Percentiles rank a stretch among this genome's conserved stretches.
These are phyloP conservation scores for Chiridota heheva DNA, from an alignment of 35 echinoderm and acorn worm species.

Conservation along the genomic window DNA sequence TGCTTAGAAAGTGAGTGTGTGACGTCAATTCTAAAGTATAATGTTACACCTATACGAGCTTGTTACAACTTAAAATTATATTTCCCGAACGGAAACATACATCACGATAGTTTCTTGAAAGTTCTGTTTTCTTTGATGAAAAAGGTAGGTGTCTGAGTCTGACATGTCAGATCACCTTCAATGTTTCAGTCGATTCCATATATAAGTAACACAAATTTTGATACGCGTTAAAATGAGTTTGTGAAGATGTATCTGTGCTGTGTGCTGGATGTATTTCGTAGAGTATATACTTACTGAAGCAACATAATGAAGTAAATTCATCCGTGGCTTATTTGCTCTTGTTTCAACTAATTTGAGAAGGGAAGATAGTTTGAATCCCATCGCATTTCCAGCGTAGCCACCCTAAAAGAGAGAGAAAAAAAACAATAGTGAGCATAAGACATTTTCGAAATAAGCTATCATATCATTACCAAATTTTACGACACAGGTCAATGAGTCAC, in stretches of 20 bases:
- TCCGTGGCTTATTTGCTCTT: slow-evolving; percentile 93
- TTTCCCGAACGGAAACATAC: no score
- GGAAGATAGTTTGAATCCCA: slow-evolving; percentile 87
- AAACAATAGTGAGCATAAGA: background rate
- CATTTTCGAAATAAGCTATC: no score
- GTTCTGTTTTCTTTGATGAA: no score
- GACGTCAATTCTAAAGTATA: no score
- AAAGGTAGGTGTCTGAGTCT: no score
- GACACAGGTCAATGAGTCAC: background rate
- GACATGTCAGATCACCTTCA: background rate
- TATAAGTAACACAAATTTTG: background rate
- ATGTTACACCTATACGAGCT: no score
- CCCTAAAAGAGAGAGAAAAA: slow-evolving; percentile 62
- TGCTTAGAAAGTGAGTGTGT: no score
- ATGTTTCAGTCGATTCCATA: background rate
- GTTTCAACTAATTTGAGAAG: slow-evolving; percentile 89
- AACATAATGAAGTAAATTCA: slow-evolving; percentile 91
- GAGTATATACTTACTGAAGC: slow-evolving; percentile 74
- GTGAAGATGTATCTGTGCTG: background rate
- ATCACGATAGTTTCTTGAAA: no score
- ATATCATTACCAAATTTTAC: background rate
- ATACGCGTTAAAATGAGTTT: background rate
- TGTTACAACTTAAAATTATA: no score
- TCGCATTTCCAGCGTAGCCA: slow-evolving; percentile 93
- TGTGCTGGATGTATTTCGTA: background rate